A percentile compares a stretch with the other conserved stretches of the same genome.
Conservation (phyloP, 2,797 vertebrate species). For the Carapus acus region DNA sequence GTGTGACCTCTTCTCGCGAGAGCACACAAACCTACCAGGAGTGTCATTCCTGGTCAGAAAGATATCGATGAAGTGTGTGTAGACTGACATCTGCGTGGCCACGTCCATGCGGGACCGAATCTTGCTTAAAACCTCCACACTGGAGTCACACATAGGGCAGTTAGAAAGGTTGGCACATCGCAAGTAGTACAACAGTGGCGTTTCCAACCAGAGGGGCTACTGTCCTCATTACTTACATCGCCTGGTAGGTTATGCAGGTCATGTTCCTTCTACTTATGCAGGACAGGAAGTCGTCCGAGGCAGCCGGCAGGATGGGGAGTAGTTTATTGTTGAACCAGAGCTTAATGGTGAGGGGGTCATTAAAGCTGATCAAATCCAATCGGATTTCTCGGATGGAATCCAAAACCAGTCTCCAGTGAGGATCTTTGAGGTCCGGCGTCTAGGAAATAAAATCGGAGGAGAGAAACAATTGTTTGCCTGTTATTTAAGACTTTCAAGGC, state of each 20-base stretch:
- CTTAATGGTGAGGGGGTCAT: constrained; percentile 39
- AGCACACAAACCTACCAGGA: constrained; percentile 36
- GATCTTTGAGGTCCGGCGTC: constrained; percentile 42
- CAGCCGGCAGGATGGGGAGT: constrained; percentile 55
- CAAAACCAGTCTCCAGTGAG: constrained; percentile 43
- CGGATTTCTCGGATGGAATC: constrained; percentile 60
- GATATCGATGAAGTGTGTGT: constrained; percentile 55
- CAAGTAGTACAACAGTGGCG: too few relatives aligned
- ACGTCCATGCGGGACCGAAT: constrained; percentile 35
- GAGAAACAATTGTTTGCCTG: too few relatives aligned
- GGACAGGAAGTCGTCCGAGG: constrained; percentile 60
- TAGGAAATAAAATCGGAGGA: constrained; percentile 23
- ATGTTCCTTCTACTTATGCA: constrained; percentile 53
- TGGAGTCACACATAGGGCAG: constrained; percentile 25
- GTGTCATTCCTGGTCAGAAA: constrained; percentile 56
- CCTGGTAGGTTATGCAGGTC: constrained; percentile 62
- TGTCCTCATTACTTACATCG: constrained; percentile 47
- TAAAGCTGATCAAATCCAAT: constrained; percentile 48
- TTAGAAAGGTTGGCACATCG: not conserved
- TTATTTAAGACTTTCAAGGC: too few relatives aligned
- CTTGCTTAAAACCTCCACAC: constrained; percentile 49
- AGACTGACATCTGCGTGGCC: constrained; percentile 34
- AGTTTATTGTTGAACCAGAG: constrained; percentile 62
- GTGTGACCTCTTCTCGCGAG: not conserved
- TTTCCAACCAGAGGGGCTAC: not conserved